phyloP scores from a whole-genome alignment of 1,140 invertebrate species.

The Macrobrachium rosenbergii region DNA sequence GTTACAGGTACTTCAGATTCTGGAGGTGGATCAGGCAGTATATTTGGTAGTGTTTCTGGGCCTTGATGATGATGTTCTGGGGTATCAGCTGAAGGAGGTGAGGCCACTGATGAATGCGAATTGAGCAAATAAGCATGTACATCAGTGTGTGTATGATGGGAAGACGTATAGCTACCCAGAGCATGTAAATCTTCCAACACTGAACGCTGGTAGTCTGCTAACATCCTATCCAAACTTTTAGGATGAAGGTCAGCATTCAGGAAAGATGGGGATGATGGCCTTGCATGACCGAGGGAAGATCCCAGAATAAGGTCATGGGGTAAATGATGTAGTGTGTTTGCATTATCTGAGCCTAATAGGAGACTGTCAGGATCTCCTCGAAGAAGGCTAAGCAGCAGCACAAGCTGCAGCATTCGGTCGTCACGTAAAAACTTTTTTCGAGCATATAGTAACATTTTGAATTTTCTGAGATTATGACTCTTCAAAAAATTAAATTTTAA shows the following conservation, averaged over 20 bases:
- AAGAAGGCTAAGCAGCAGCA: slow-evolving; percentile 82
- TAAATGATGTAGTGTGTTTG: slow-evolving; percentile 31
- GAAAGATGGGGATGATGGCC: slow-evolving; percentile 37
- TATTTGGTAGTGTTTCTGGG: slow-evolving; percentile 16
- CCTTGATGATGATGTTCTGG: slow-evolving; percentile 45
- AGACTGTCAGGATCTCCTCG: slow-evolving; percentile 77
- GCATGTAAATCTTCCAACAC: slow-evolving; percentile 51
- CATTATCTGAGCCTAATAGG: slow-evolving; percentile 20
- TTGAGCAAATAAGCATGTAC: slow-evolving; percentile 50
- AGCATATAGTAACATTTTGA: slow-evolving; percentile 75
- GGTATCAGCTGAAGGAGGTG: slow-evolving; percentile 48
- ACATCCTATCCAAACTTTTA: slow-evolving; percentile 46
- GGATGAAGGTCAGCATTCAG: slow-evolving; percentile 42
- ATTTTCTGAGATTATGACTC: background rate
- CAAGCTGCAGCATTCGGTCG: slow-evolving; percentile 81
- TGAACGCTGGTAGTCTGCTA: slow-evolving; percentile 53
- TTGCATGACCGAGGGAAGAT: slow-evolving; percentile 47
- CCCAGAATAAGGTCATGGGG: slow-evolving; percentile 54
- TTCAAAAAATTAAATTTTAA: no score
- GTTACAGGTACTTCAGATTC: slow-evolving; percentile 13
- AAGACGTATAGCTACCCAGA: slow-evolving; percentile 49
- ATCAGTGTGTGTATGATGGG: background rate
- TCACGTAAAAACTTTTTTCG: slow-evolving; percentile 83
- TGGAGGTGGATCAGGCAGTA: slow-evolving; percentile 33
- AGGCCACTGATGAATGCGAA: slow-evolving; percentile 47